A percentile compares a stretch with the other conserved stretches of the same genome.
Evolutionary conservation across 2,888 invertebrate species (phyloP).

Genomic region (Diarsia mendica): DNA sequence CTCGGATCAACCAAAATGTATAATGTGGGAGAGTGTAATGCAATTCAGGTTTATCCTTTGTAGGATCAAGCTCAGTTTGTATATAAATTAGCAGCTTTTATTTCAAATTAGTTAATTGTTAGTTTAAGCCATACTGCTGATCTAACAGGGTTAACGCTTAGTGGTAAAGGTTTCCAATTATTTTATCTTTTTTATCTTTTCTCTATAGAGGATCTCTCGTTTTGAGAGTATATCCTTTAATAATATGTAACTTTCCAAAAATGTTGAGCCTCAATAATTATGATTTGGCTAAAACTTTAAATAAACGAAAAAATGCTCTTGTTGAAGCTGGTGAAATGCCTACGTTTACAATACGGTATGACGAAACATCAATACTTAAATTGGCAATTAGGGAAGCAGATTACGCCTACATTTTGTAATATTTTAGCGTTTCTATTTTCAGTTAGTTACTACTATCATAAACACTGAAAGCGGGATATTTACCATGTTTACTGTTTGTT

Average conservation of each 20-base stretch:
- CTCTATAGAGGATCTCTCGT: background rate
- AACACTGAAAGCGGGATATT: too few relatives aligned
- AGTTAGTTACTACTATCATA: background rate
- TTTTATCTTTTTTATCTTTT: background rate
- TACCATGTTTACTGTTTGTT: too few relatives aligned
- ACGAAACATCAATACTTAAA: background rate
- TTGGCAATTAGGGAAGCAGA: background rate
- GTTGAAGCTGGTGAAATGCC: background rate
- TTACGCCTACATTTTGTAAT: background rate
- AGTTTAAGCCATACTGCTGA: too few relatives aligned
- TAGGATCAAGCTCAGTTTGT: too few relatives aligned
- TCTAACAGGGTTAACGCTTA: too few relatives aligned
- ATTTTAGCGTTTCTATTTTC: background rate
- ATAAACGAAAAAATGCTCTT: rapidly evolving
- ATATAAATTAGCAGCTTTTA: too few relatives aligned
- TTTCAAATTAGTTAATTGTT: too few relatives aligned
- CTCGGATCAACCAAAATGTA: too few relatives aligned
- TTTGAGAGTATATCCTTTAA: background rate
- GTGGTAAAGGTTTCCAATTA: too few relatives aligned
- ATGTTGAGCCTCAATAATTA: background rate
- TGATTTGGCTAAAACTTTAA: background rate
- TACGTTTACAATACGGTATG: background rate
- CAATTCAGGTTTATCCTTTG: too few relatives aligned
- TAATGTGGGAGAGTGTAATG: too few relatives aligned
- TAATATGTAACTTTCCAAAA: background rate